phyloP scores from a whole-genome alignment of 2,113 vertebrate genomes.

The Cyanistes caeruleus region DNA sequence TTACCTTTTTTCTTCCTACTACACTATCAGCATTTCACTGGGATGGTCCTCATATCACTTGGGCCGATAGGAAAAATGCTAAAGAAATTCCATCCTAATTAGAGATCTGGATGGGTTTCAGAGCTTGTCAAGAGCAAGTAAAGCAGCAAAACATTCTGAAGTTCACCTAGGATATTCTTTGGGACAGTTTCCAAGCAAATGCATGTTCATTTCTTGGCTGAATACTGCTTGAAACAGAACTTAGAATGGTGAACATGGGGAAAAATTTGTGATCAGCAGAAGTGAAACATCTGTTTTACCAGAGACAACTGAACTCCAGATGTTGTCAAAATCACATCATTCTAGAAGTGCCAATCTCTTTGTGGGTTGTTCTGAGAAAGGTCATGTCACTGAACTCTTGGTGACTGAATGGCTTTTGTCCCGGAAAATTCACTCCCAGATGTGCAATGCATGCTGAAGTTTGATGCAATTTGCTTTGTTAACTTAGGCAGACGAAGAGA shows the following conservation, averaged over 20 bases:
- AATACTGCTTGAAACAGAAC: conserved; percentile 23
- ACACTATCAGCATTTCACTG: background rate
- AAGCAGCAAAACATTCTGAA: conserved; percentile 6
- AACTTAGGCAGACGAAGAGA: background rate
- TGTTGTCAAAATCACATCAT: conserved; percentile 39
- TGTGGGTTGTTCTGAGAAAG: conserved; percentile 16
- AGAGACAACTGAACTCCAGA: conserved; percentile 23
- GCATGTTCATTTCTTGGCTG: conserved; percentile 17
- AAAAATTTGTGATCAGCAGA: conserved; percentile 37
- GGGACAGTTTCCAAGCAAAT: conserved; percentile 33
- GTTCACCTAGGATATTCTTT: conserved; percentile 1
- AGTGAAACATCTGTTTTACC: conserved; percentile 25
- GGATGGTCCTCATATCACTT: background rate
- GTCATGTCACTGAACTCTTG: conserved; percentile 47
- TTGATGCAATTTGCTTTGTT: background rate
- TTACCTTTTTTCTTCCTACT: background rate
- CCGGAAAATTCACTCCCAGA: conserved; percentile 35
- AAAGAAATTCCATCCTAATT: background rate
- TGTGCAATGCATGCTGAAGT: background rate
- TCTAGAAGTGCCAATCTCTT: conserved; percentile 38
- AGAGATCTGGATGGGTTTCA: background rate
- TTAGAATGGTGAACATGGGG: background rate
- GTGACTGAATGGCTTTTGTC: conserved; percentile 53
- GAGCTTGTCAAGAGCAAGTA: background rate
- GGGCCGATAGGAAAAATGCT: background rate